phyloP scores from a whole-genome alignment of 2,888 invertebrate species.

The Melanchra persicariae region DNA sequence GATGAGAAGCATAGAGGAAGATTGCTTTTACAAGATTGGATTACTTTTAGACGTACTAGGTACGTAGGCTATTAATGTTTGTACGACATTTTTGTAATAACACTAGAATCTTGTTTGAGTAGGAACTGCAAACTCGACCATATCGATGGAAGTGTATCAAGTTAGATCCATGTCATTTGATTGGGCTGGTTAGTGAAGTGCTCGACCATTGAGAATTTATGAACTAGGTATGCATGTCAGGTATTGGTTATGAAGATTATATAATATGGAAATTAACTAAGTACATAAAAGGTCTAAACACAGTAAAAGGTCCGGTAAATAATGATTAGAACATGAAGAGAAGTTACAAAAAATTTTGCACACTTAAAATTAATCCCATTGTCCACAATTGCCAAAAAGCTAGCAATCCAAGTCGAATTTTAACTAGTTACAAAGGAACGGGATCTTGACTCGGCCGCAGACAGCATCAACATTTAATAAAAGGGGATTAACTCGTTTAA shows the following conservation, averaged over 20 bases:
- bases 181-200: neutral
- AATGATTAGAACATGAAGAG: neutral
- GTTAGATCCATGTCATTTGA: neutral
- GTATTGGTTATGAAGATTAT: neutral
- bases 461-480: conserved; percentile 88
- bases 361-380: conserved; percentile 35
- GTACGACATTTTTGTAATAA: neutral
- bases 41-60: conserved; percentile 27
- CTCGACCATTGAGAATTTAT: neutral
- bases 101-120: neutral
- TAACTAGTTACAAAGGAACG: conserved; percentile 75
- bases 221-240: neutral
- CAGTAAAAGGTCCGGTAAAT: neutral
- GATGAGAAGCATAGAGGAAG: conserved; percentile 6
- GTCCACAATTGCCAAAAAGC: conserved; percentile 48
- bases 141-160: neutral
- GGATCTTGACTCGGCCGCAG: conserved; percentile 76
- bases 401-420: conserved; percentile 55
- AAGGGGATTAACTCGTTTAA: conserved; percentile 88
- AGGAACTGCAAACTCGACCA: neutral
- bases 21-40: conserved; percentile 29
- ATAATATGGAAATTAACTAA: neutral
- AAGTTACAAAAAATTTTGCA: neutral
- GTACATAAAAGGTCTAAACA: neutral
- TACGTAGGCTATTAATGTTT: neutral